Conservation (phyloP, 2,797 vertebrate species). For the Scleropages formosus region DNA sequence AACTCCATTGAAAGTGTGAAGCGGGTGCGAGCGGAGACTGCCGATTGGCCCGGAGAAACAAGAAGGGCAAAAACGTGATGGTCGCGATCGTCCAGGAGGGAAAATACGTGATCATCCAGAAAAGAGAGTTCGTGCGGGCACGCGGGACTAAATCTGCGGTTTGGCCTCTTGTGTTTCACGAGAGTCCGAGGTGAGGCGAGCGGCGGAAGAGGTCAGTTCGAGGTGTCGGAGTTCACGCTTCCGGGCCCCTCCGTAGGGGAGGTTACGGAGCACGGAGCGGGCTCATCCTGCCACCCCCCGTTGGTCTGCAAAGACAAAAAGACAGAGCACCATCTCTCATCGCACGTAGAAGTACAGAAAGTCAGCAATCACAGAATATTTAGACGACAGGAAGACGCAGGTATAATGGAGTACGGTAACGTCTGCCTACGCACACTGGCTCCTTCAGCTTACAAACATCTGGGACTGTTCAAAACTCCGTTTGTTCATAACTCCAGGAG, state of each 20-base stretch:
- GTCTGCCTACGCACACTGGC: too few relatives aligned
- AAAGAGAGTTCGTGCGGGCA: slow-evolving; percentile 30
- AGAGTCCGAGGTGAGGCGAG: slow-evolving; percentile 48
- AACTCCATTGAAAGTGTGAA: slow-evolving; percentile 23
- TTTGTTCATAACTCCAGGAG: too few relatives aligned
- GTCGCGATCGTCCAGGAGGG: slow-evolving; percentile 6
- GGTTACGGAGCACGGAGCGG: slow-evolving; percentile 83
- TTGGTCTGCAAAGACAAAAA: slow-evolving; percentile 69
- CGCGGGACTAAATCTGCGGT: slow-evolving; percentile 43
- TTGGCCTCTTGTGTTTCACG: too few relatives aligned
- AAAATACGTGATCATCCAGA: slow-evolving; percentile 1
- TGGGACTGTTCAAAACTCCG: too few relatives aligned
- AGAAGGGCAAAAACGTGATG: slow-evolving; percentile 23
- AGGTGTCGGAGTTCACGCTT: slow-evolving; percentile 86
- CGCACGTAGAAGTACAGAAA: too few relatives aligned
- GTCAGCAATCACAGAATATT: too few relatives aligned
- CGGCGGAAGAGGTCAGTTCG: slow-evolving; percentile 71
- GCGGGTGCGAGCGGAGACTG: background rate
- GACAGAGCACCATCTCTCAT: slow-evolving; percentile 3
- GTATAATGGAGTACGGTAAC: too few relatives aligned
- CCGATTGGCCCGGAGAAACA: slow-evolving; percentile 10
- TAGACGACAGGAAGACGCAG: too few relatives aligned
- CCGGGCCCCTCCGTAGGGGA: slow-evolving; percentile 82
- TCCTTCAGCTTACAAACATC: too few relatives aligned
- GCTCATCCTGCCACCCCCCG: slow-evolving; percentile 81